phyloP scores from a whole-genome alignment of 2,797 vertebrate genomes.

The Pempheris klunzingeri region DNA sequence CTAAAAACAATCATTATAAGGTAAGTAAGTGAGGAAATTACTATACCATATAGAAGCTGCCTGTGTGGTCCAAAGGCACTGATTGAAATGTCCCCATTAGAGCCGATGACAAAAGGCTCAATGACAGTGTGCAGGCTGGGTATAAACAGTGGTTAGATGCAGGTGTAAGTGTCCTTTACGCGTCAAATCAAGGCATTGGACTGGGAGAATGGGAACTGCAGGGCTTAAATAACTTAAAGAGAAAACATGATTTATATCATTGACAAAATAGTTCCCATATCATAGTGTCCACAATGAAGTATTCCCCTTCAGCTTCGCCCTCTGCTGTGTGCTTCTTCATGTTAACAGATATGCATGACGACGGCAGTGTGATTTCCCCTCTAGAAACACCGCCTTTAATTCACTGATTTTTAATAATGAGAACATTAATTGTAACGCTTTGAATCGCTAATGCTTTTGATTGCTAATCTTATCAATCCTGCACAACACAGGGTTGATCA shows the following conservation, averaged over 20 bases:
- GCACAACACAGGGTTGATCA: conserved; percentile 79
- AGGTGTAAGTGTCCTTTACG: conserved; percentile 49
- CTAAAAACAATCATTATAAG: conserved; percentile 71
- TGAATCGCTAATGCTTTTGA: conserved; percentile 77
- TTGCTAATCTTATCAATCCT: conserved; percentile 81
- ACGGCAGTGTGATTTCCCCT: conserved; percentile 67
- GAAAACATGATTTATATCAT: conserved; percentile 22
- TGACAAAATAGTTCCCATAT: conserved; percentile 38
- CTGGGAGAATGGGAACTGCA: conserved; percentile 12
- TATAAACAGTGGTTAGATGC: conserved; percentile 69
- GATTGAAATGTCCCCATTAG: conserved; percentile 55
- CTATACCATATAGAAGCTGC: conserved; percentile 66
- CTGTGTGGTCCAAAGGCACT: conserved; percentile 72
- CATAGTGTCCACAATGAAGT: conserved; percentile 24
- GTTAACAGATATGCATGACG: conserved; percentile 71
- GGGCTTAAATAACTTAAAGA: conserved; percentile 13
- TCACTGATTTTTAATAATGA: conserved; percentile 72
- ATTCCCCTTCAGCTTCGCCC: conserved; percentile 52
- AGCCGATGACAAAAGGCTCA: conserved; percentile 50
- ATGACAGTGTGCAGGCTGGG: conserved; percentile 44
- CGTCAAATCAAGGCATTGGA: conserved; percentile 29
- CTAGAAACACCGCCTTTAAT: conserved; percentile 66
- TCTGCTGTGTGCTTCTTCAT: conserved; percentile 66
- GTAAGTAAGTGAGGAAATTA: conserved; percentile 53
- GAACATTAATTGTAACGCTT: conserved; percentile 72